These are phyloP conservation scores for Caretta caretta DNA, from an alignment of 2,113 vertebrate genomes.

Conservation along the genomic window DNA sequence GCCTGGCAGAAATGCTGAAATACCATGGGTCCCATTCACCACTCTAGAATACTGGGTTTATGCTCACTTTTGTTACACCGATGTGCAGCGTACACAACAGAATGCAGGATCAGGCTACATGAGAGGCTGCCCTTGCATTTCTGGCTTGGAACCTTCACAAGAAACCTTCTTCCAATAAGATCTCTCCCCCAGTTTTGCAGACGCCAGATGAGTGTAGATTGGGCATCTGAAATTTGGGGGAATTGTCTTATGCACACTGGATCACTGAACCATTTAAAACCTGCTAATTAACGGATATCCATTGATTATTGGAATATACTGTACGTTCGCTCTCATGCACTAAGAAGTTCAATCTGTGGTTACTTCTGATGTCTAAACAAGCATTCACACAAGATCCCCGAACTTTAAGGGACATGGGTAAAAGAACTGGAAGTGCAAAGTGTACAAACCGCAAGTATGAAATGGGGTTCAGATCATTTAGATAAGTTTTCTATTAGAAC, in stretches of 20 bases:
- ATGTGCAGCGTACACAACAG: background rate
- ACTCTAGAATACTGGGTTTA: background rate
- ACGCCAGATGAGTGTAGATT: fast-evolving
- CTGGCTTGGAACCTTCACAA: background rate
- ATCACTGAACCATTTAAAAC: background rate
- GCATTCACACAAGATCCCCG: background rate
- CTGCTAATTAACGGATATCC: background rate
- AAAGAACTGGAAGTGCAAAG: background rate
- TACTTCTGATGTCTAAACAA: background rate
- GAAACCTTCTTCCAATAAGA: background rate
- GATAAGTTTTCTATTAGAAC: background rate
- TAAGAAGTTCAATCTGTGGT: background rate
- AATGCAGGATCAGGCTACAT: background rate
- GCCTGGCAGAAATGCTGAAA: fast-evolving
- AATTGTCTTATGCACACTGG: background rate
- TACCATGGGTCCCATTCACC: background rate
- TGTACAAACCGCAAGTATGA: background rate
- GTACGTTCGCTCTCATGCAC: background rate
- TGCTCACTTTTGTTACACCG: background rate
- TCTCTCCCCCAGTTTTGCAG: background rate
- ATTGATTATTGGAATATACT: background rate
- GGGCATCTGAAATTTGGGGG: background rate
- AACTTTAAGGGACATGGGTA: background rate
- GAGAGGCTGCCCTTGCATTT: background rate
- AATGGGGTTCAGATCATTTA: background rate